Evolutionary conservation across 2,888 invertebrate genomes (phyloP), one percentile per base, ranked within the genome.

Genomic region (Artemia sp.): DNA sequence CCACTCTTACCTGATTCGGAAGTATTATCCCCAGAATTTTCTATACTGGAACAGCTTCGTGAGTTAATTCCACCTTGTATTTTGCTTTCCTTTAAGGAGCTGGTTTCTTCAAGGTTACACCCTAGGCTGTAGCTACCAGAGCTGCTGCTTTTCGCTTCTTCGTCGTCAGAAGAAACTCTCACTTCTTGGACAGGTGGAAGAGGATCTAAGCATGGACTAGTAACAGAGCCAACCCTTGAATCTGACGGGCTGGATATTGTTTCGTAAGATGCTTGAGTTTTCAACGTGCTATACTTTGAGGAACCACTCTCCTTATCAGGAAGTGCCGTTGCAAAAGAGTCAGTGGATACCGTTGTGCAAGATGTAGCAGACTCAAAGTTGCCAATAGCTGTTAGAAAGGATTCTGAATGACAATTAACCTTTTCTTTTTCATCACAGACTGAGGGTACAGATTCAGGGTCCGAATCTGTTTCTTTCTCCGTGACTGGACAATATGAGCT

Each of bases 41-140:
- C 64, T 58, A 12, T n/a, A 58, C 64, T 24, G 38, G 38, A 38
- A 38, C 38, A 38, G 38, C 38, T 38, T 38, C 6, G 38, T 38
- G 38, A 38, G 38, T 4, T 38, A 38, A 38, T 38, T 38, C 38
- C 5, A 38, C 38, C 38, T 38, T 38, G 38, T 38, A 38, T 38
- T 38, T 38, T 38, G 6, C 38, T 38, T 38, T 38, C 38, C 38
- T 38, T 38, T 38, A 38, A 38, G 38, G 38, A 38, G 38, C 38
- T 38, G 38, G 38, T 38, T 51, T 68, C 68, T 12, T n/a, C 51
- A 8, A 14, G 67, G n/a, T 52, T 67, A n/a, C 14, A 12, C 12
- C 51, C 72, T 8, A 71, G 64, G 51, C 71, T 73, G 68, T 74
- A 74, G 66, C 73, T 73, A 11, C 74, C 74, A 52, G 73, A 73